These are phyloP conservation scores for Liopterus haemorrhoidalis DNA, from an alignment of 2,888 invertebrate genomes.

Conservation along the genomic window DNA sequence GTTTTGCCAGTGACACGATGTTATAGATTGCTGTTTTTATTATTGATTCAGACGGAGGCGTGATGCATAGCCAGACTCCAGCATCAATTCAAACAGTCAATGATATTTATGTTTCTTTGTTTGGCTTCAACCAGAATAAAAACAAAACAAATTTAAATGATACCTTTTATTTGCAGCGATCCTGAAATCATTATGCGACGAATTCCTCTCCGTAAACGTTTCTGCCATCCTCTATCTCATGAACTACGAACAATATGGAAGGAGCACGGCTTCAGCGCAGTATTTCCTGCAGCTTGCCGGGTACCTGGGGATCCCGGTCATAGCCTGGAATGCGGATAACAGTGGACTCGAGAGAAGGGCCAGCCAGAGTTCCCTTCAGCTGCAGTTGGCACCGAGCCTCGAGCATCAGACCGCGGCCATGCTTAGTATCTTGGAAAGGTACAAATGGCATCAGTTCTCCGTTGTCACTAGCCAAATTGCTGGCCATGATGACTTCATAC, in stretches of 20 bases:
- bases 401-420: slow-evolving; percentile 96
- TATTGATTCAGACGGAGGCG: too few species aligned
- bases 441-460: slow-evolving; percentile 95
- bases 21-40: too few species aligned
- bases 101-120: neutral
- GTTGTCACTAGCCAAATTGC: slow-evolving; percentile 91
- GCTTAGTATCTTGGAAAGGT: slow-evolving; percentile 88
- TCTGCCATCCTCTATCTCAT: slow-evolving; percentile 90
- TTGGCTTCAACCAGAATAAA: slow-evolving; percentile 6
- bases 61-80: too few species aligned
- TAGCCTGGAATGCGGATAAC: slow-evolving; percentile 97
- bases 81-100: too few species aligned
- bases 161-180: slow-evolving; percentile 61
- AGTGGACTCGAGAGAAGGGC: slow-evolving; percentile 71
- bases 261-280: slow-evolving; percentile 89
- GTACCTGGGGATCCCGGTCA: slow-evolving; percentile 91
- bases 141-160: slow-evolving; percentile 6
- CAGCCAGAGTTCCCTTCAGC: slow-evolving; percentile 80
- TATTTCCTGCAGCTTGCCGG: slow-evolving; percentile 90
- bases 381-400: slow-evolving; percentile 92
- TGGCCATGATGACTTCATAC: slow-evolving; percentile 92
- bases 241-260: slow-evolving; percentile 90
- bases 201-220: slow-evolving; percentile 82
- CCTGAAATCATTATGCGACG: slow-evolving; percentile 79
- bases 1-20: too few species aligned